Evolutionary conservation across 2,888 invertebrate species (phyloP).

Genomic region (Dynastes maya): DNA sequence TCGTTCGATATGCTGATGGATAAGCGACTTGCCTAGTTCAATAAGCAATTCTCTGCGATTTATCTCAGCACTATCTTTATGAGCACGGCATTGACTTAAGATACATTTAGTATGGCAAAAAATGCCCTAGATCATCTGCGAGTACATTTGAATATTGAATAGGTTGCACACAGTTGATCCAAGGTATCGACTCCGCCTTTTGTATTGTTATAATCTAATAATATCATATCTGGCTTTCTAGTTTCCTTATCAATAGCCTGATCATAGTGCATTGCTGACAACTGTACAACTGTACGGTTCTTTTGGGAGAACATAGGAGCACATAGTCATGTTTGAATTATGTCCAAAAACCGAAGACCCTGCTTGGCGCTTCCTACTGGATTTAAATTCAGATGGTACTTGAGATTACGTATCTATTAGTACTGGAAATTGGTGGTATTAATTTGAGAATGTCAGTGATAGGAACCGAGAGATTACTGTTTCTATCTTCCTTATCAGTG

Average conservation of each 20-base stretch:
- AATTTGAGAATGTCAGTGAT: too few relatives aligned
- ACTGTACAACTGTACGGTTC: background rate
- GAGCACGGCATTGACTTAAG: conserved; percentile 26
- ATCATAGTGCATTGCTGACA: background rate
- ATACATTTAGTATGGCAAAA: conserved; percentile 51
- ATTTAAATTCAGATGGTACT: too few relatives aligned
- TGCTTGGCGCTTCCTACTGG: too few relatives aligned
- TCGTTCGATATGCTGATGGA: background rate
- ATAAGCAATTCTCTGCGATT: too few relatives aligned
- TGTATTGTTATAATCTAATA: too few relatives aligned
- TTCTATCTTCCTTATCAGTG: too few relatives aligned
- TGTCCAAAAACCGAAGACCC: background rate
- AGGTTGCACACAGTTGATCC: conserved; percentile 53
- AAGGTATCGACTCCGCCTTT: too few relatives aligned
- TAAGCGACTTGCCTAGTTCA: too few relatives aligned
- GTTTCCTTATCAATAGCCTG: background rate
- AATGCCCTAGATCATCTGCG: conserved; percentile 58
- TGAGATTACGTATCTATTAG: too few relatives aligned
- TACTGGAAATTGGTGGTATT: too few relatives aligned
- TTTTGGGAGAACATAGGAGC: background rate
- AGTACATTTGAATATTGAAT: conserved; percentile 56
- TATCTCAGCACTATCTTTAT: too few relatives aligned
- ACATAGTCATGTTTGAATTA: background rate
- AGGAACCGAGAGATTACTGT: too few relatives aligned
- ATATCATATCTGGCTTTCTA: conserved; percentile 40